A percentile compares a stretch with the other conserved stretches of the same genome.
Conservation (phyloP, 2,888 invertebrate species). For the Cheiracanthium punctorium region DNA sequence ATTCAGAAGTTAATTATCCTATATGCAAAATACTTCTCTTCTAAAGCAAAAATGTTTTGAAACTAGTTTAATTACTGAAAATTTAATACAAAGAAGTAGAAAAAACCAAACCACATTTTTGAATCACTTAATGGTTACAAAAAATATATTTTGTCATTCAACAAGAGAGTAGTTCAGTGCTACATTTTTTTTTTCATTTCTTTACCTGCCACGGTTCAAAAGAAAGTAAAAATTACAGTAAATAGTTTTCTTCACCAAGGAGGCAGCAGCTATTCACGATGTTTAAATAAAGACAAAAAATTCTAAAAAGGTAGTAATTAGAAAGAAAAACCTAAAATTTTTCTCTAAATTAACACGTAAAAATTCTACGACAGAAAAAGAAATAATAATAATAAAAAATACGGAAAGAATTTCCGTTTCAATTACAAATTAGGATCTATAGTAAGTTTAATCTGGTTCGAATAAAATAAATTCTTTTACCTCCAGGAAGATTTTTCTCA, state of each 20-base stretch:
- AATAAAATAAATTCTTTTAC: too few relatives aligned
- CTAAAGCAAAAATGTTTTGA: neutral
- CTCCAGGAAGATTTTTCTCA: too few relatives aligned
- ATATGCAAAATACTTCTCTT: too few relatives aligned
- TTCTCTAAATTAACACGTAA: neutral
- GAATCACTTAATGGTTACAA: neutral
- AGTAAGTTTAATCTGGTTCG: slow-evolving; percentile 42
- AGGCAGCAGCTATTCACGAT: neutral
- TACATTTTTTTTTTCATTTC: neutral
- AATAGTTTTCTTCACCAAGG: neutral
- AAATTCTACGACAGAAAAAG: neutral
- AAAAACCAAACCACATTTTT: neutral
- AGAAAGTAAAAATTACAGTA: neutral
- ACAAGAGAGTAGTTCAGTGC: neutral
- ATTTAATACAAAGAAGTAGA: neutral
- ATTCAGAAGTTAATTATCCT: too few relatives aligned
- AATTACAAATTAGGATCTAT: slow-evolving; percentile 61
- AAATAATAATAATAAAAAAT: slow-evolving; percentile 11
- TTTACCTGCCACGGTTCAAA: neutral
- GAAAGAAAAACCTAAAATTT: neutral
- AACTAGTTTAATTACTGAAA: neutral
- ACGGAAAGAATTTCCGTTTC: slow-evolving; percentile 33
- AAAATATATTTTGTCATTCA: neutral
- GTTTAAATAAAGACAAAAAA: neutral
- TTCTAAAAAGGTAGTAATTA: neutral